Evolutionary conservation across 2,113 vertebrate species (phyloP).

Genomic region (Tragelaphus strepsiceros): DNA sequence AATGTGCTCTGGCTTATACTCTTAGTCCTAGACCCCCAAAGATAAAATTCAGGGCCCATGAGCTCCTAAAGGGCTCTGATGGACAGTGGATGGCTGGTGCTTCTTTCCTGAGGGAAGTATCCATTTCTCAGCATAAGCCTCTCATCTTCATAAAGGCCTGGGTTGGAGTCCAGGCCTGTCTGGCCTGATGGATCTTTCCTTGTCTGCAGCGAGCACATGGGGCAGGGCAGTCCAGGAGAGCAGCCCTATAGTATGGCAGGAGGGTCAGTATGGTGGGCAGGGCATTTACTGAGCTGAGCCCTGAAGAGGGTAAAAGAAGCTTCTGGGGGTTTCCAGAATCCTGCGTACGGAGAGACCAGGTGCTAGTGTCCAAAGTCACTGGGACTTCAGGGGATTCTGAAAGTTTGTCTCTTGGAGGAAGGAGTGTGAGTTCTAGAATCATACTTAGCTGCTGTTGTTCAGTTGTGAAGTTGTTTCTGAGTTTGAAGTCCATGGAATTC

Average conservation of each 20-base stretch:
- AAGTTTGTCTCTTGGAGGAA: neutral
- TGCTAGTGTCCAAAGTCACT: accelerated
- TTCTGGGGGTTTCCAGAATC: neutral
- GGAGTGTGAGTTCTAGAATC: neutral
- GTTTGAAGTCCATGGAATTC: neutral
- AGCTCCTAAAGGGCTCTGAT: accelerated
- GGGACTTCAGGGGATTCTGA: neutral
- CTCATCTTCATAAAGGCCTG: too few species aligned
- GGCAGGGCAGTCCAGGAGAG: neutral
- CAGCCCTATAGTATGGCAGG: accelerated
- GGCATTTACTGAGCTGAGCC: neutral
- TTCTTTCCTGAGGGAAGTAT: neutral
- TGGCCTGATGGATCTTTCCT: accelerated
- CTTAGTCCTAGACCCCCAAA: neutral
- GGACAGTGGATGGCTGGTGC: accelerated
- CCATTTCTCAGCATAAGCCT: neutral
- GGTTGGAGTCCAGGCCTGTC: neutral
- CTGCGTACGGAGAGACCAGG: accelerated
- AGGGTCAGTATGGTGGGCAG: accelerated
- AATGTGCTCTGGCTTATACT: neutral
- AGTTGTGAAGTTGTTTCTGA: neutral
- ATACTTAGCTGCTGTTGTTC: neutral
- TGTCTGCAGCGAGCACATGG: neutral
- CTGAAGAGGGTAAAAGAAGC: accelerated
- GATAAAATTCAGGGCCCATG: neutral